Evolutionary conservation across 2,113 vertebrate genomes (phyloP), one percentile per base, ranked within the genome.

Genomic region (Rhea americana): DNA sequence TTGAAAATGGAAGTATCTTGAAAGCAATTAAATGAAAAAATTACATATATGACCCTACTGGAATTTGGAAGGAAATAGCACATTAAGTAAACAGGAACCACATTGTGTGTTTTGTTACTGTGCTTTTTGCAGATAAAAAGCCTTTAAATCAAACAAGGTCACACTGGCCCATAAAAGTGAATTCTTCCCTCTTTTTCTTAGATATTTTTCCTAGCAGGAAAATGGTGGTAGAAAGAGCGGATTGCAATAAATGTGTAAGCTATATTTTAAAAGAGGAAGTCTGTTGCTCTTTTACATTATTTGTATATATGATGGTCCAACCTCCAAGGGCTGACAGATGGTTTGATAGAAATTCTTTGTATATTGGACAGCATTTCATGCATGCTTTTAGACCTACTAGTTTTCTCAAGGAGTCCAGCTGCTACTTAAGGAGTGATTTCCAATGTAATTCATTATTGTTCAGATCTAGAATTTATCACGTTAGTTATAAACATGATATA

Each of bases 1-100:
- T 59, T 91, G 65, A 61, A 85, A 83, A 32, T 9, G 63, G 16
- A 91, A 87, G 50, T 85, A 67, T 67, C 21, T 92, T 79, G 51
- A 78, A 77, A 89, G 82, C 68, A 83, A 71, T 92, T 81, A 85
- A 85, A 90, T n/a, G 48, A 63, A 94, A 72, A 80, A 90, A 71
- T 81, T 82, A 6, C 85, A 76, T 89, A 85, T 93, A 87, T 85
- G 74, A 82, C 14, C 72, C 47, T 68, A 61, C 13, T 45, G 77
- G 45, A 73, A 70, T 75, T 96, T 35, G 59, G 67, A 58, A 50
- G 62, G 61, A 91, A 84, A 73, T 14, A 71, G 35, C 39, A 35
- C 71, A 41, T 72, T 92, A 93, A 84, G 66, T 87, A 87, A 93
- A 89, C 86, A 84, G 61, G 61, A 88, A 77, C 39, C n/a, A 90